Conservation (phyloP, 2,113 vertebrate genomes). For the Dipodomys merriami region DNA sequence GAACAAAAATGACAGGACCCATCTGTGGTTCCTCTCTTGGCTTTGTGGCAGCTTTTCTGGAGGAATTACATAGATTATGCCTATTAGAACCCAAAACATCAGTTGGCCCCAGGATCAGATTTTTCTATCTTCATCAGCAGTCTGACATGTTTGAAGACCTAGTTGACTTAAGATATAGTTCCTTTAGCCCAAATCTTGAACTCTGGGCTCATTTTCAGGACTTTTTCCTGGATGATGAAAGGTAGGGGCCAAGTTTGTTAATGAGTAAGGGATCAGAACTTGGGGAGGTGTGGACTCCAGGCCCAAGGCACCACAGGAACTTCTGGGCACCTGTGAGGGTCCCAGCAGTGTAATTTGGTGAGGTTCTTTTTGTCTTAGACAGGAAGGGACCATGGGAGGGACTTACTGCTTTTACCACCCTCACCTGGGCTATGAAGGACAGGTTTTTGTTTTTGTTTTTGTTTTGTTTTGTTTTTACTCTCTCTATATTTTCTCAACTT, state of each 20-base stretch:
- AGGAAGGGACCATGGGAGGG: slow-evolving; percentile 80
- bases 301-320: slow-evolving; percentile 81
- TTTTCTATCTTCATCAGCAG: slow-evolving; percentile 48
- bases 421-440: slow-evolving; percentile 65
- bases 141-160: slow-evolving; percentile 76
- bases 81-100: slow-evolving; percentile 47
- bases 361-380: slow-evolving; percentile 76
- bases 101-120: slow-evolving; percentile 61
- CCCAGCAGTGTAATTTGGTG: slow-evolving; percentile 76
- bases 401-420: slow-evolving; percentile 48
- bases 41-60: slow-evolving; percentile 42
- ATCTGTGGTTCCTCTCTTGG: slow-evolving; percentile 20
- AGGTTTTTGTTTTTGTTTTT: not conserved
- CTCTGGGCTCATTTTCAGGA: slow-evolving; percentile 59
- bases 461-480: slow-evolving; percentile 34
- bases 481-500: slow-evolving; percentile 41
- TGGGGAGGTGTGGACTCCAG: slow-evolving; percentile 79
- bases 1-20: slow-evolving; percentile 56
- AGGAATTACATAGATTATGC: slow-evolving; percentile 44
- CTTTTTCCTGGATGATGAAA: slow-evolving; percentile 67
- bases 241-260: slow-evolving; percentile 41
- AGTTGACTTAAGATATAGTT: slow-evolving; percentile 69
- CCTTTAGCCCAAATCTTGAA: slow-evolving; percentile 48
- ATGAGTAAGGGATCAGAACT: slow-evolving; percentile 43
- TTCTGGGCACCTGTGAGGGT: slow-evolving; percentile 81